Evolutionary conservation across 2,797 vertebrate species (phyloP).

Genomic region (Cuniculus paca): DNA sequence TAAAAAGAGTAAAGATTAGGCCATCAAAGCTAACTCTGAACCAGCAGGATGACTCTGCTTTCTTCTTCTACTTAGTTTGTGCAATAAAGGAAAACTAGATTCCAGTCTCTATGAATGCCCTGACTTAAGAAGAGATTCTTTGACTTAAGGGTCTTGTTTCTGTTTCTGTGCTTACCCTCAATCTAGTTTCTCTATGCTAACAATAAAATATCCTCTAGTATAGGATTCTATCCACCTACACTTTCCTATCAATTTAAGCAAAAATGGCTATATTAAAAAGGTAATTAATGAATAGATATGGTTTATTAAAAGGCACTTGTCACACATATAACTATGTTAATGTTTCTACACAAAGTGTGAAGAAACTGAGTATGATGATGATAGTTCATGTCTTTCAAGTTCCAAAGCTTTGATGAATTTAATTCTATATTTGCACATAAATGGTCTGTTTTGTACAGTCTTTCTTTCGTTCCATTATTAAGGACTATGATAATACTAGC

Average conservation of each 20-base stretch:
- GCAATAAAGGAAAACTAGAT: slow-evolving; percentile 68
- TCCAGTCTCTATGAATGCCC: slow-evolving; percentile 7
- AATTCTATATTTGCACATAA: not conserved
- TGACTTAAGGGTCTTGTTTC: slow-evolving; percentile 40
- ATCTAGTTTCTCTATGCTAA: not conserved
- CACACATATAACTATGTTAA: not conserved
- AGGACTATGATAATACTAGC: not conserved
- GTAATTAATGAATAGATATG: not conserved
- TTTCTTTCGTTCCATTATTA: not conserved
- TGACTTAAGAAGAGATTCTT: slow-evolving; percentile 58
- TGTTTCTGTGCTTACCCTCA: not conserved
- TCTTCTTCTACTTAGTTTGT: slow-evolving; percentile 72
- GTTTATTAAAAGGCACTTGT: not conserved
- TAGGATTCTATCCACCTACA: not conserved
- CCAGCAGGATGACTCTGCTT: not conserved
- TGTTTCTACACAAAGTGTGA: not conserved
- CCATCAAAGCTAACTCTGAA: not conserved
- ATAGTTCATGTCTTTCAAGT: not conserved
- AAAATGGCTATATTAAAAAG: not conserved
- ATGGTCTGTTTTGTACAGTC: not conserved
- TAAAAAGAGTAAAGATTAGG: not conserved
- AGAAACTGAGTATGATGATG: not conserved
- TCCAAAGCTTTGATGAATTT: not conserved
- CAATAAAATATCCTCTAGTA: not conserved
- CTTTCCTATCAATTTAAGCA: not conserved